These are phyloP conservation scores for Poeciliopsis presidionis DNA, from an alignment of 2,797 vertebrate genomes.

Conservation along the genomic window DNA sequence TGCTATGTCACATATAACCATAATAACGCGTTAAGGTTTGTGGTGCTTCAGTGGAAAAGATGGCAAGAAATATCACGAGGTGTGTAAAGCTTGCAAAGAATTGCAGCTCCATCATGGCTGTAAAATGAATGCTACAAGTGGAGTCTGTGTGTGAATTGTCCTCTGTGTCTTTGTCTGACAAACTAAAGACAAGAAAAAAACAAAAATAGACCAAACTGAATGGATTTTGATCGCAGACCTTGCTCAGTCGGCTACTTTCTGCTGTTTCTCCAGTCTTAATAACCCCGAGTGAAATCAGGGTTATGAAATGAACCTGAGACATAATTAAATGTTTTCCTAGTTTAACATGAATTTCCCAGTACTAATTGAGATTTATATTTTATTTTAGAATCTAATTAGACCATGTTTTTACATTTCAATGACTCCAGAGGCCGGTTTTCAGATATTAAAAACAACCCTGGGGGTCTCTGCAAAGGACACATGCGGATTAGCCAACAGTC, in stretches of 20 bases:
- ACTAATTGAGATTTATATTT: neutral
- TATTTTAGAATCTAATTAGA: neutral
- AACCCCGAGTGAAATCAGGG: neutral
- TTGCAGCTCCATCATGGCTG: neutral
- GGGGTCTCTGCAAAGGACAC: neutral
- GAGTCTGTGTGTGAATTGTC: neutral
- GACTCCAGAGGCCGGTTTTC: neutral
- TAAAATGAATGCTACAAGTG: neutral
- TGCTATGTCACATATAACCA: neutral
- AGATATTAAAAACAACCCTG: neutral
- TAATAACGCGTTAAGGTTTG: neutral
- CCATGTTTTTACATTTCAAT: neutral
- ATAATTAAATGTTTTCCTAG: neutral
- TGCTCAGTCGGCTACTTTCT: neutral
- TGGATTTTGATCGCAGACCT: neutral
- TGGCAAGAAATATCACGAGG: neutral
- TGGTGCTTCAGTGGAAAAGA: neutral
- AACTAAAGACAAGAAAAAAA: neutral
- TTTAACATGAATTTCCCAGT: no score
- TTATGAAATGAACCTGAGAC: neutral
- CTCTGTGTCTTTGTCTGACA: neutral
- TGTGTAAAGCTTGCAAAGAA: neutral
- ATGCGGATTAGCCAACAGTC: neutral
- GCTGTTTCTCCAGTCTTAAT: neutral
- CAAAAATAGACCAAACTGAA: neutral